These are phyloP conservation scores for Ostrea edulis DNA, from an alignment of 1,140 invertebrate species.

Conservation along the genomic window DNA sequence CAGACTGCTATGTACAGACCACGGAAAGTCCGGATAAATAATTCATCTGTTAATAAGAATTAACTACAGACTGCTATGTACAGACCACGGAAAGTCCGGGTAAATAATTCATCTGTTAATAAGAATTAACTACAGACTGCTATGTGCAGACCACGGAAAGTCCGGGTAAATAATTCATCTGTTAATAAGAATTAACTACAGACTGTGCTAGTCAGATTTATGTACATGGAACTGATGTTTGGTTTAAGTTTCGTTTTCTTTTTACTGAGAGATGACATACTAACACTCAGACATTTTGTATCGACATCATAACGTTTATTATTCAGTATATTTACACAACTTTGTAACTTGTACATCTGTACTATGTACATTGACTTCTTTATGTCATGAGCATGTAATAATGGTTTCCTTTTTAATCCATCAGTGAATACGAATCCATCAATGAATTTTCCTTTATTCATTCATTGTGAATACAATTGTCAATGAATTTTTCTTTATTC, in stretches of 20 bases:
- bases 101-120: not conserved
- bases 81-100: constrained; percentile 55
- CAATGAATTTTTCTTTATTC: not conserved
- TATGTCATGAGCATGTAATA: no score
- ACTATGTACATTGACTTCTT: no score
- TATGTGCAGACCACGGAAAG: constrained; percentile 49
- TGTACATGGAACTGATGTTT: not conserved
- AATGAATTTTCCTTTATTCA: not conserved
- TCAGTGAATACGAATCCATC: no score
- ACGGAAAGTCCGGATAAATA: constrained; percentile 52
- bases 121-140: not conserved
- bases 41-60: not conserved
- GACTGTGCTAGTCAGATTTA: not conserved
- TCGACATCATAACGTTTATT: no score
- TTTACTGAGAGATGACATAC: no score
- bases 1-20: constrained; percentile 39
- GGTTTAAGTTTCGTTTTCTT: no score
- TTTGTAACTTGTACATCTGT: no score
- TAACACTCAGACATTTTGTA: no score
- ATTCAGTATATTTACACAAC: no score
- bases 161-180: constrained; percentile 42
- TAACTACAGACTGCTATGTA: constrained; percentile 2
- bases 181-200: not conserved
- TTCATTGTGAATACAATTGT: no score
- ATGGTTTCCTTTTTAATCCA: no score